These are phyloP conservation scores for Temnothorax nylanderi DNA, from an alignment of 1,140 invertebrate species.

Conservation along the genomic window DNA sequence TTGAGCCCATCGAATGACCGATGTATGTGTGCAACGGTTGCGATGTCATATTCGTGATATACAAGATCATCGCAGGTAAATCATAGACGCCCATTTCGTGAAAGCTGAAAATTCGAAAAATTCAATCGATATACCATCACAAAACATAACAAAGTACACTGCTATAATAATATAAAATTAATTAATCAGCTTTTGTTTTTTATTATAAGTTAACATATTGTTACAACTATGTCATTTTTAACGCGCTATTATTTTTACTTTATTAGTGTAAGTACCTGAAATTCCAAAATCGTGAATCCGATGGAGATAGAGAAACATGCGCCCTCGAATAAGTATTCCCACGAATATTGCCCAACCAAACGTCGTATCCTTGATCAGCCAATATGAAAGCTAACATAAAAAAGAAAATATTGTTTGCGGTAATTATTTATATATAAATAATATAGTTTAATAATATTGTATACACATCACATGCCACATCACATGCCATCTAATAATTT, in stretches of 20 bases:
- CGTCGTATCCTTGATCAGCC: constrained; percentile 65
- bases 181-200: neutral
- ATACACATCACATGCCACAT: neutral
- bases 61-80: constrained; percentile 87
- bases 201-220: neutral
- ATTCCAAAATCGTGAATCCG: constrained; percentile 61
- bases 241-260: neutral
- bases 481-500: neutral
- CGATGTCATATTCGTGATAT: constrained; percentile 74
- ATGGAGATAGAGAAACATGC: constrained; percentile 35
- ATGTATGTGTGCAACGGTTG: constrained; percentile 83
- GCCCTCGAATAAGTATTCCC: constrained; percentile 71
- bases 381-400: constrained; percentile 58
- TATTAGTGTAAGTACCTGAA: constrained; percentile 61
- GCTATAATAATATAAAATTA: neutral
- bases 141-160: neutral
- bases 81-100: constrained; percentile 88
- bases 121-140: neutral
- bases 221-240: neutral
- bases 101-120: constrained; percentile 62
- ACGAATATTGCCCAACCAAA: constrained; percentile 72
- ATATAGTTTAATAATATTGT: neutral
- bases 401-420: neutral
- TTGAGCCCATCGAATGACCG: constrained; percentile 89
- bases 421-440: neutral